A percentile compares a stretch with the other conserved stretches of the same genome.
phyloP scores from a whole-genome alignment of 2,888 invertebrate species.

The Agonopterix arenella region DNA sequence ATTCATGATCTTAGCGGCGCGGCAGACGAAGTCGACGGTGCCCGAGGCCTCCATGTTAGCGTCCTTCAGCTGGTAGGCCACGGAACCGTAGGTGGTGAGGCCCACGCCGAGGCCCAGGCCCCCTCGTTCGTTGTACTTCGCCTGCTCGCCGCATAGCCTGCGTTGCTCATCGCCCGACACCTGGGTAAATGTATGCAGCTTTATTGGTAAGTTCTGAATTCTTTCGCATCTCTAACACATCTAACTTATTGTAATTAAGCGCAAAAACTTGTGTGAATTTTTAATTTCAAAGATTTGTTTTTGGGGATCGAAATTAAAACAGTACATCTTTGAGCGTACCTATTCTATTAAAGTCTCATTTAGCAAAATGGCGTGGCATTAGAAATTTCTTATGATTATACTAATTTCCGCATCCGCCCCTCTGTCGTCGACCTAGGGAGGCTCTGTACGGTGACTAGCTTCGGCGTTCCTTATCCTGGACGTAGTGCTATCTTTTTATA shows the following conservation, averaged over 20 bases:
- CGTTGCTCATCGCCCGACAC: conserved; percentile 86
- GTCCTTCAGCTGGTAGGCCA: conserved; percentile 87
- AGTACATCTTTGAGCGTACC: no score
- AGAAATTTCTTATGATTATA: no score
- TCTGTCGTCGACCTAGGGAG: conserved; percentile 61
- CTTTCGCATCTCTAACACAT: no score
- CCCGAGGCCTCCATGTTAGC: conserved; percentile 86
- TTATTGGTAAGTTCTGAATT: no score
- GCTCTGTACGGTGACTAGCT: conserved; percentile 71
- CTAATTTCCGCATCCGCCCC: conserved; percentile 34
- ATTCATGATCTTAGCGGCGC: conserved; percentile 83
- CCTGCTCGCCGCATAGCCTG: conserved; percentile 80
- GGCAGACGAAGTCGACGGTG: conserved; percentile 84
- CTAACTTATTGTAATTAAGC: no score
- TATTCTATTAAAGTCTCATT: no score
- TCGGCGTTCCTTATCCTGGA: no score
- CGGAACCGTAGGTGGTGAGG: conserved; percentile 84
- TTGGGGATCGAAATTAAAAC: no score
- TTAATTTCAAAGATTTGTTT: no score
- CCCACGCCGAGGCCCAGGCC: conserved; percentile 66
- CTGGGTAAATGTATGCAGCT: conserved; percentile 36
- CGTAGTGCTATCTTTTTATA: neutral
- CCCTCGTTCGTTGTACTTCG: conserved; percentile 71
- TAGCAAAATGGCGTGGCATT: no score
- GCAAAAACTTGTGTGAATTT: no score